A percentile compares a stretch with the other conserved stretches of the same genome.
Evolutionary conservation across 1,140 invertebrate species (phyloP).

Genomic region (Holcopasites calliopsidis): DNA sequence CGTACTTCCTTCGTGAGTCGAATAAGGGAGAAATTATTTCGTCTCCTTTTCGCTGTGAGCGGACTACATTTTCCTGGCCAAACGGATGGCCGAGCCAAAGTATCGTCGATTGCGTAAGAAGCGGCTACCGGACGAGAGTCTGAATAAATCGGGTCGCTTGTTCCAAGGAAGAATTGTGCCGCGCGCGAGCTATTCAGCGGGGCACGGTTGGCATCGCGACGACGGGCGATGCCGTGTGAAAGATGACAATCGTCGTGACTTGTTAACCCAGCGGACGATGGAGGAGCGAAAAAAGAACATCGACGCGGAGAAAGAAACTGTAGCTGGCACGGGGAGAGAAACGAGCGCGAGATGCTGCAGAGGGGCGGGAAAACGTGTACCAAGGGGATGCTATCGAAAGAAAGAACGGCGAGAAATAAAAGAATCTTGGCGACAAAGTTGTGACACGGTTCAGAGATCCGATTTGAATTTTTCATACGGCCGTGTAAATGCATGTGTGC

Average conservation of each 20-base stretch:
- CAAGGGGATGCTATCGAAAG: not conserved
- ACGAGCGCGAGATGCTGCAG: not conserved
- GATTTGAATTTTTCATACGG: slow-evolving; percentile 6
- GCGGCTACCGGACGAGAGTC: not conserved
- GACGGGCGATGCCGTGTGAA: not conserved
- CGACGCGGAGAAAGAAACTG: not conserved
- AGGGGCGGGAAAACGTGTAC: not conserved
- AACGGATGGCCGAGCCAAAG: not conserved
- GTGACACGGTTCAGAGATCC: not conserved
- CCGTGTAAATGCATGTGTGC: slow-evolving; percentile 5
- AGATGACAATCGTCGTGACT: slow-evolving; percentile 38
- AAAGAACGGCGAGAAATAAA: not conserved
- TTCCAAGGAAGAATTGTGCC: slow-evolving; percentile 33
- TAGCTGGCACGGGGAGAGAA: not conserved
- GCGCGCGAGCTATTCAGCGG: slow-evolving; percentile 25
- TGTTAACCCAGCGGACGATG: not conserved
- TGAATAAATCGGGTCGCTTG: slow-evolving; percentile 53
- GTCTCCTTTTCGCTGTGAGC: not conserved
- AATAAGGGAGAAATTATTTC: slow-evolving; percentile 17
- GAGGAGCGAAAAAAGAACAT: not conserved
- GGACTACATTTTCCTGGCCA: not conserved
- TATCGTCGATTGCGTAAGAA: slow-evolving; percentile 36
- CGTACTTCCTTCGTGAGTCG: not conserved
- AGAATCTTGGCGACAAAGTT: not conserved
- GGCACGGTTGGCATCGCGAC: not conserved